Evolutionary conservation across 2,113 vertebrate genomes (phyloP), one percentile per base, ranked within the genome.

Genomic region (Conger conger): DNA sequence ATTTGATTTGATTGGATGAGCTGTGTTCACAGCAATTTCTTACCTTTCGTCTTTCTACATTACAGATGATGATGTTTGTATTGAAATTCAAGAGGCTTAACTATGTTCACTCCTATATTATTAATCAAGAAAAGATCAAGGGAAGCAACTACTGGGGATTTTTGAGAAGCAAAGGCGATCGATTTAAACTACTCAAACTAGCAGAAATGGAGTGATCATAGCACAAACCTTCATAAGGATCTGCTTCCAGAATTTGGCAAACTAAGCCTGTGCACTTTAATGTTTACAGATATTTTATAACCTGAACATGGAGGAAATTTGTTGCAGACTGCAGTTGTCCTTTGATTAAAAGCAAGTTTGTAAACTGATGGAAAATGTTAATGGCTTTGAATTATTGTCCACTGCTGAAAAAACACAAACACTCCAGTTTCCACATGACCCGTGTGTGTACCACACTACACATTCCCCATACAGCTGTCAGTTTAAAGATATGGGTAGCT

Each of bases 31-130:
- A 73, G 88, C 91, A 87, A 84, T 94, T 96, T 96, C 92, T 94
- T 94, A 93, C 88, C 87, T 92, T 73, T 92, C 91, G 91, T 94
- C 94, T 96, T 97, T 89, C 91, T 94, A 93, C 92, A 90, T 88
- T 90, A 93, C 90, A 92, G 88, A 93, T 91, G 92, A 90, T 90
- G 88, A 92, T 87, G 85, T 95, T 95, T 94, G 89, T 93, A 94
- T 92, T 90, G 76, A 84, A 89, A 91, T 89, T 82, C 84, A 91
- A 86, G 84, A 89, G 92, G 89, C 81, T 85, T 87, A 92, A 89
- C 88, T 85, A 88, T 92, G 88, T 86, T 93, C 9, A 87, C 88
- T 90, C 92, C 91, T 90, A 92, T 92, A 90, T 90, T 91, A 93
- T 92, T 91, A 83, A 90, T 86, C 83, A 23, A 84, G 84, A 77